Base-by-base conservation (phyloP, 2,113 vertebrate genomes). In the Fulmarus glacialis region DNA sequence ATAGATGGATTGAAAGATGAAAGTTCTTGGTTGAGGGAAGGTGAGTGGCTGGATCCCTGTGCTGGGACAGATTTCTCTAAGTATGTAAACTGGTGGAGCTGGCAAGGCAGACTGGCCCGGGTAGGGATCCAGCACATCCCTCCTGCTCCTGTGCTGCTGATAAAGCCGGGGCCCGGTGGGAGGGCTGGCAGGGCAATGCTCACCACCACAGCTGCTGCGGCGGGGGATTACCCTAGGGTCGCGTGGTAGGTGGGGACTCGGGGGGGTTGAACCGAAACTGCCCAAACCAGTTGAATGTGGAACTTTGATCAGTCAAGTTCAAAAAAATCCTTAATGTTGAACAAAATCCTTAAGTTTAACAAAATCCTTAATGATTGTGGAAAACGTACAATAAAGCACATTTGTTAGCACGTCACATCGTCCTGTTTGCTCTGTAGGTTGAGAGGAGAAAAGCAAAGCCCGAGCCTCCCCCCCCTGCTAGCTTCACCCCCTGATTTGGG, bases 371-470 rank as follows among this genome's bases (percentile, higher is more conserved):
- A 77, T 85, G 94, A 98, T 92, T 91, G 74, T 98, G 96, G 81
- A 89, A 80, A 93, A 45, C 18, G 10, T 89, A 86, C 92, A 98
- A 98, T 98, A 98, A 98, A 98, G 89, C 89, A 64, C 60, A 3
- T 89, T 91, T 79, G 94, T 97, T 95, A 94, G 89, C 81, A 66
- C 0, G 1, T 84, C 45, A 6, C 59, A 62, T 91, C 2, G 80
- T 96, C 93, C 80, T 71, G 74, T 94, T 96, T 96, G 40, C 93
- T 95, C 70, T 96, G 85, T 96, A 84, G 78, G 8, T 4, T 22
- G 58, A 79, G 34, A n/a, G 73, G 47, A 85, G 45, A 68, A 60
- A 71, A 64, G 38, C 72, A 74, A 70, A 79, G 22, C 22, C 42
- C 0, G 1, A 59, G 36, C 15, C 18, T 55, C 7, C 5, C 24